Evolutionary conservation across 1,140 invertebrate genomes (phyloP).

Genomic region (Brachionus sp.): DNA sequence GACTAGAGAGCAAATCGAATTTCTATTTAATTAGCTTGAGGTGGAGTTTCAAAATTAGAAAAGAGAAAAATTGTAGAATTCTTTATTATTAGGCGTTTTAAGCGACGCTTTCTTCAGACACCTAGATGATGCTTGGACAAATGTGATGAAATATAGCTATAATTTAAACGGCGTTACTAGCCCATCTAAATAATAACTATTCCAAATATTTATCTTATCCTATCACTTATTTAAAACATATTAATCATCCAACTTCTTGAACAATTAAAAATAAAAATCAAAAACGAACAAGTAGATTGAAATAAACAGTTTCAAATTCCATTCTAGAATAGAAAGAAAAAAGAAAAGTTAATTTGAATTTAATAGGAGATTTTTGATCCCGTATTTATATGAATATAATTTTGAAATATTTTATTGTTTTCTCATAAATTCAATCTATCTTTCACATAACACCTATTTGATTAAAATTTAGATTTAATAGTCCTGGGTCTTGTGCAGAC

Average conservation of each 20-base stretch:
- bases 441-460: conserved; percentile 16
- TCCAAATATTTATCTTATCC: conserved; percentile 30
- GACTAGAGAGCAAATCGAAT: background rate
- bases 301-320: background rate
- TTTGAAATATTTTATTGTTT: conserved; percentile 4
- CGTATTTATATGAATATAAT: background rate
- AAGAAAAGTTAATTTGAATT: background rate
- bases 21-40: background rate
- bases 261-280: background rate
- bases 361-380: background rate
- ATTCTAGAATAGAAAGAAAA: background rate
- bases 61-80: background rate
- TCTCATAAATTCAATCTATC: conserved; percentile 8
- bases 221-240: conserved; percentile 18
- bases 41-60: background rate
- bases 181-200: background rate
- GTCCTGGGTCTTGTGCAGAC: background rate
- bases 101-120: background rate
- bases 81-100: too few relatives aligned
- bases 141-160: background rate
- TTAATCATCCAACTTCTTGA: background rate
- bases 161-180: background rate
- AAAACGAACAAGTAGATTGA: conserved; percentile 28
- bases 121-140: background rate
- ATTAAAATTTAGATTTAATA: background rate